Evolutionary conservation across 1,140 invertebrate species (phyloP).

Genomic region (Microplitis demolitor): DNA sequence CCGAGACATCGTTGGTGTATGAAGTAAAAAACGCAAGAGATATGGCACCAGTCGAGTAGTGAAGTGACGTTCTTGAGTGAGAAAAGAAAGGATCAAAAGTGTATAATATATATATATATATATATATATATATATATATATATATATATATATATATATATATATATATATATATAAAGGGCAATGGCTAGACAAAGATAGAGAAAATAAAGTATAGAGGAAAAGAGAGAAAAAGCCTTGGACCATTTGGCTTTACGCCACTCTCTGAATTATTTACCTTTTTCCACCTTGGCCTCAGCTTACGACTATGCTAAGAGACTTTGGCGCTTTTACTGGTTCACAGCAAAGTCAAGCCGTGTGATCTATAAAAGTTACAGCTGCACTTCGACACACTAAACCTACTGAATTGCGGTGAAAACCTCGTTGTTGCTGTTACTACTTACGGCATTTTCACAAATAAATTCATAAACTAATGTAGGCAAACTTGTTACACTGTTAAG

Average conservation of each 20-base stretch:
- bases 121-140: neutral
- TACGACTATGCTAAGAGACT: conserved; percentile 10
- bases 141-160: neutral
- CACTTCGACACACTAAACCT: conserved; percentile 19
- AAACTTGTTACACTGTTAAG: neutral
- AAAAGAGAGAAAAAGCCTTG: conserved; percentile 6
- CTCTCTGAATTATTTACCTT: conserved; percentile 36
- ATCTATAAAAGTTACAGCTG: conserved; percentile 30
- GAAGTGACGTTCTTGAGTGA: neutral
- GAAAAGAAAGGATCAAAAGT: conserved; percentile 3
- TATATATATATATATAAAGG: neutral
- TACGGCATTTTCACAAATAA: neutral
- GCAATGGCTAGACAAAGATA: neutral
- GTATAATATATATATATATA: neutral
- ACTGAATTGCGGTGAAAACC: neutral
- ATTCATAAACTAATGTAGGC: neutral
- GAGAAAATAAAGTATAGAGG: neutral
- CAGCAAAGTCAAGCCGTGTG: conserved; percentile 15
- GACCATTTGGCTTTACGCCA: conserved; percentile 35
- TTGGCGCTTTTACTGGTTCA: conserved; percentile 15
- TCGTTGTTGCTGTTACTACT: neutral
- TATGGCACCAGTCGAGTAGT: conserved; percentile 2
- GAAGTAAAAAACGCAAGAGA: conserved; percentile 4
- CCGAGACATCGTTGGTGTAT: conserved; percentile 16
- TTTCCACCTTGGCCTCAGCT: conserved; percentile 22